A percentile compares a stretch with the other conserved stretches of the same genome.
Evolutionary conservation across 2,797 vertebrate genomes (phyloP).

Genomic region (Hydrolagus colliei): DNA sequence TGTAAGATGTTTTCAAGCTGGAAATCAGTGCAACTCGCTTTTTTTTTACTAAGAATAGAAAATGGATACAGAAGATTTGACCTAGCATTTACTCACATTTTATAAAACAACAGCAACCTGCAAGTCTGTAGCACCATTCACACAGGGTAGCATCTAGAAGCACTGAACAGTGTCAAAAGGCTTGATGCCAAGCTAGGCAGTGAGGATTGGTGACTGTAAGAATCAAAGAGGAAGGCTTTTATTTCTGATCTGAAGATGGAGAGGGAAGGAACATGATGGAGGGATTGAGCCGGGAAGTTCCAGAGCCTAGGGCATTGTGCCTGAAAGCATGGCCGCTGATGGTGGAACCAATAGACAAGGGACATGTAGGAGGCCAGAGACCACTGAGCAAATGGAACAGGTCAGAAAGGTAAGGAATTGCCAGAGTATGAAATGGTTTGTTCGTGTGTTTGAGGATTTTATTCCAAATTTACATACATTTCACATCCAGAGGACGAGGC

Average conservation of each 20-base stretch:
- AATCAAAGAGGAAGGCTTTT: not conserved
- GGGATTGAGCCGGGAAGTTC: not conserved
- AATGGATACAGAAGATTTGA: no score
- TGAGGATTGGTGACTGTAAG: not conserved
- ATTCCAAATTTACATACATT: no score
- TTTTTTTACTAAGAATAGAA: no score
- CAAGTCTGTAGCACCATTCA: not conserved
- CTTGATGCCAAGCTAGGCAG: no score
- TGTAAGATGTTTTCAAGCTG: no score
- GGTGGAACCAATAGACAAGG: not conserved
- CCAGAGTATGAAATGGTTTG: not conserved
- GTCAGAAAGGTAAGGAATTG: not conserved
- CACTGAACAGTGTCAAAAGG: not conserved
- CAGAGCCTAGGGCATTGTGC: not conserved
- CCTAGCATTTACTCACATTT: no score
- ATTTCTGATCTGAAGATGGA: not conserved
- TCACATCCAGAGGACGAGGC: no score
- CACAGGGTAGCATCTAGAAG: not conserved
- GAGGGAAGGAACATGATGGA: not conserved
- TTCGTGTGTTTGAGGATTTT: no score
- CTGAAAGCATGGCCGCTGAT: not conserved
- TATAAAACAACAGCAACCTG: not conserved
- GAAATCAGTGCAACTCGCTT: no score
- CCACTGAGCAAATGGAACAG: not conserved
- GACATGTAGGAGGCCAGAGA: not conserved